Conservation (phyloP, 2,888 invertebrate genomes). For the Megastigmus dorsalis region DNA sequence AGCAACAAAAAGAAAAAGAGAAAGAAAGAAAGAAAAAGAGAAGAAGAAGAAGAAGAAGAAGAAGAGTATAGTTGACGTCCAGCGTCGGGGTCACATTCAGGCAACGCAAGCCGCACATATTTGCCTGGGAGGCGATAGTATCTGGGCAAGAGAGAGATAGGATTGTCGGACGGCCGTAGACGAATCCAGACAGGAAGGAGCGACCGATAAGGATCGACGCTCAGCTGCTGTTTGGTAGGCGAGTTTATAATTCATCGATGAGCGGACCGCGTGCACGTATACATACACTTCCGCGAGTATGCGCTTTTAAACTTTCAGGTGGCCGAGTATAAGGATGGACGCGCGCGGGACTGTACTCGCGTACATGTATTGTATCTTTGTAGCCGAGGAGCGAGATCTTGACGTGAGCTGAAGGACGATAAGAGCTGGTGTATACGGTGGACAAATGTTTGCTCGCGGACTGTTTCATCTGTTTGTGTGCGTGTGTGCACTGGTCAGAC, state of each 20-base stretch:
- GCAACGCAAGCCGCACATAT: too few species aligned
- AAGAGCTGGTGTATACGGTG: background rate
- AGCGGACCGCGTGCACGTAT: conserved; percentile 34
- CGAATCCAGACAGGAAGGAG: too few species aligned
- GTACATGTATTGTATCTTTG: conserved; percentile 10
- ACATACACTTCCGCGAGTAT: conserved; percentile 42
- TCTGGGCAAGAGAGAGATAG: too few species aligned
- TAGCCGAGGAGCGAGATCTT: conserved; percentile 24
- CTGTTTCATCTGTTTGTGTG: conserved; percentile 8
- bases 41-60: too few species aligned
- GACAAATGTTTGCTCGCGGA: background rate
- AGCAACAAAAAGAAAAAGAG: too few species aligned
- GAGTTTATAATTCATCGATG: conserved; percentile 48
- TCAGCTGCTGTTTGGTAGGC: conserved; percentile 45
- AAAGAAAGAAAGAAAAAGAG: too few species aligned
- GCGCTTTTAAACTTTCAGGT: conserved; percentile 21
- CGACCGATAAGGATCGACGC: conserved; percentile 54
- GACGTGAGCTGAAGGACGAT: conserved; percentile 35
- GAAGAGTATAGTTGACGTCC: too few species aligned
- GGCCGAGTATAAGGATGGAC: background rate
- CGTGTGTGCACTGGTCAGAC: background rate
- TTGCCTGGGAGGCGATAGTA: conserved; percentile 71
- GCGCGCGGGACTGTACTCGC: too few species aligned
- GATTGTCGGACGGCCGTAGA: too few species aligned
- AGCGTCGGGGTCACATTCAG: background rate